Conservation (phyloP, 1,140 invertebrate species). For the Rhopalosiphum padi region DNA sequence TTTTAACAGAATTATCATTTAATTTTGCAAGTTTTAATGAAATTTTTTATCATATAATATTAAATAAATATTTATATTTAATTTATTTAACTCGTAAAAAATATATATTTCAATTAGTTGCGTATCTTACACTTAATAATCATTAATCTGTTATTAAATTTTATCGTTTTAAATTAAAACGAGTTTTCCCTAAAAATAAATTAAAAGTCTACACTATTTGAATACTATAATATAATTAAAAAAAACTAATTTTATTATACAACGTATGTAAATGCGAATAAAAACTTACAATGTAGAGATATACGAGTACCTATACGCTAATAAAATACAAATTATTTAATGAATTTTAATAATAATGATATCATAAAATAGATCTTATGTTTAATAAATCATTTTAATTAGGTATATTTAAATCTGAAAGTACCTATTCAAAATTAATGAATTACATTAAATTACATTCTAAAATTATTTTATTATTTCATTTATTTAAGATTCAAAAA, state of each 20-base stretch:
- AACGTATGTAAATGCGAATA: not conserved
- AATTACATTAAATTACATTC: not conserved
- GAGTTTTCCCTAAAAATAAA: not conserved
- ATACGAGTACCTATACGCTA: not conserved
- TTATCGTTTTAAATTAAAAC: slow-evolving; percentile 15
- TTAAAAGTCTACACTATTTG: not conserved
- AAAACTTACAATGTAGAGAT: not conserved
- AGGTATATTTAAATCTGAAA: not conserved
- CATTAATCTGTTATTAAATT: not conserved
- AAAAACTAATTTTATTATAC: not conserved
- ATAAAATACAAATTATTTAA: slow-evolving; percentile 32
- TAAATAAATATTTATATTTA: slow-evolving; percentile 25
- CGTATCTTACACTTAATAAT: not conserved
- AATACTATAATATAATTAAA: not conserved
- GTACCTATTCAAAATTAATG: not conserved
- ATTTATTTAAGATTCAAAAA: not conserved
- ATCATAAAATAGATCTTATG: not conserved
- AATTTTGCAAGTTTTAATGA: not conserved
- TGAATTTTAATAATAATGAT: not conserved
- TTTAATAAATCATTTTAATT: slow-evolving; percentile 19
- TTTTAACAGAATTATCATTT: not conserved
- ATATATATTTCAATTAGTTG: not conserved
- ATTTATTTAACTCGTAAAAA: not conserved
- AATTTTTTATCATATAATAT: not conserved
- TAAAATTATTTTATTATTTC: not conserved